Evolutionary conservation across 2,797 vertebrate species (phyloP).

Genomic region (Crocodylus rhombifer): DNA sequence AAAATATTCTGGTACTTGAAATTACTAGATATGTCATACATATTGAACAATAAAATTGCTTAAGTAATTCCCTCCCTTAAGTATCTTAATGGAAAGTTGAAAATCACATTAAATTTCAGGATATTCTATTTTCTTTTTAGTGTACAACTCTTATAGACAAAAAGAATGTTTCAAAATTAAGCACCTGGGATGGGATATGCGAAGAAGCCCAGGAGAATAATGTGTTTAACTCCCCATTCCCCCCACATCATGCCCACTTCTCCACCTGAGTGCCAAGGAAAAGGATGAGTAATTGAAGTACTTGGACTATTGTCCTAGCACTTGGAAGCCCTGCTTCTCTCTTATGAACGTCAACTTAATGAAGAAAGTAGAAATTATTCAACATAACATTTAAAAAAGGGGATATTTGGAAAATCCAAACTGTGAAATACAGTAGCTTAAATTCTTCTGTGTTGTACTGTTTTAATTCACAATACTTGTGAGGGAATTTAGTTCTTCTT

Average conservation of each 20-base stretch:
- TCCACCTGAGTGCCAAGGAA: too few species aligned
- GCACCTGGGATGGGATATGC: not conserved
- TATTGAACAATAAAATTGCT: slow-evolving; percentile 4
- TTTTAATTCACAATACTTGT: not conserved
- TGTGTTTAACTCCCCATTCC: not conserved
- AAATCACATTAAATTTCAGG: not conserved
- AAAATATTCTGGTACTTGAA: slow-evolving; percentile 21
- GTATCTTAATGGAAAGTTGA: not conserved
- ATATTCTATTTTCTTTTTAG: not conserved
- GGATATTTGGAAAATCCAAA: not conserved
- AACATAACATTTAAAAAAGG: too few species aligned
- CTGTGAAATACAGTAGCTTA: not conserved
- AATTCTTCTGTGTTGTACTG: not conserved
- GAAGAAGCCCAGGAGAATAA: not conserved
- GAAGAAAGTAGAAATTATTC: too few species aligned
- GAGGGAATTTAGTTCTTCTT: not conserved
- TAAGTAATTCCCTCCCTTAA: not conserved
- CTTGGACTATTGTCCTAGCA: too few species aligned
- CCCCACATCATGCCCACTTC: not conserved
- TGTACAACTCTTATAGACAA: not conserved
- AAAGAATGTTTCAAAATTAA: slow-evolving; percentile 12
- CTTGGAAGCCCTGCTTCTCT: not conserved
- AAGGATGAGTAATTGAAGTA: too few species aligned
- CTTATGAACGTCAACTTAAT: too few species aligned
- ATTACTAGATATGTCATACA: not conserved